Conservation (phyloP, 53 echinoderm and acorn worm species). For the Hippasteria phrygiana region DNA sequence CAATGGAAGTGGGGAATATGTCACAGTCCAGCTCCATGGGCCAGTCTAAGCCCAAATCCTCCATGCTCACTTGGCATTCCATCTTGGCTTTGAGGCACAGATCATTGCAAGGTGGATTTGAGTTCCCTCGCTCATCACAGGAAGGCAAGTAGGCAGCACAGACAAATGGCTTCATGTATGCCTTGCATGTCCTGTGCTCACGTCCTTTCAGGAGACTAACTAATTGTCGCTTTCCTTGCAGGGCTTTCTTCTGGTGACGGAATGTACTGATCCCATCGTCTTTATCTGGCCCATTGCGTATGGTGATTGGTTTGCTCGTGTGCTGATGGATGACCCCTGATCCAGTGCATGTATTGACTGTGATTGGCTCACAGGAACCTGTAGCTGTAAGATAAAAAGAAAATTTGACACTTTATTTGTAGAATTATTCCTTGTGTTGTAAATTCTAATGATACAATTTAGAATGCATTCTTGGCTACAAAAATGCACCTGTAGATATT, state of each 20-base stretch:
- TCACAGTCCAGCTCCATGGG: not conserved
- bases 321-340: not conserved
- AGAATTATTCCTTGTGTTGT: not conserved
- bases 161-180: slow-evolving; percentile 15
- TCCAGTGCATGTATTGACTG: slow-evolving; percentile 1
- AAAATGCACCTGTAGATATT: too few species aligned
- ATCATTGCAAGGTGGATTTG: slow-evolving; percentile 11
- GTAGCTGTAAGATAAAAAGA: not conserved
- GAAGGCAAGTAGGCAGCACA: slow-evolving; percentile 29
- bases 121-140: not conserved
- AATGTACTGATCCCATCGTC: not conserved
- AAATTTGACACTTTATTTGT: too few species aligned
- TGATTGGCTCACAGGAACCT: slow-evolving; percentile 27
- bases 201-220: slow-evolving; percentile 13
- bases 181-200: not conserved
- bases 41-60: not conserved
- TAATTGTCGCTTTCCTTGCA: not conserved
- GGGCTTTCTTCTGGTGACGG: slow-evolving; percentile 20
- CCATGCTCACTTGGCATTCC: not conserved
- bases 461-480: not conserved
- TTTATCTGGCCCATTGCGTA: not conserved
- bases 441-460: not conserved
- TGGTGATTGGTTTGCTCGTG: slow-evolving; percentile 24
- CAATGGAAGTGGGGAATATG: not conserved
- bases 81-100: not conserved